Evolutionary conservation across 2,888 invertebrate genomes (phyloP).

Genomic region (Masnerella sp.): DNA sequence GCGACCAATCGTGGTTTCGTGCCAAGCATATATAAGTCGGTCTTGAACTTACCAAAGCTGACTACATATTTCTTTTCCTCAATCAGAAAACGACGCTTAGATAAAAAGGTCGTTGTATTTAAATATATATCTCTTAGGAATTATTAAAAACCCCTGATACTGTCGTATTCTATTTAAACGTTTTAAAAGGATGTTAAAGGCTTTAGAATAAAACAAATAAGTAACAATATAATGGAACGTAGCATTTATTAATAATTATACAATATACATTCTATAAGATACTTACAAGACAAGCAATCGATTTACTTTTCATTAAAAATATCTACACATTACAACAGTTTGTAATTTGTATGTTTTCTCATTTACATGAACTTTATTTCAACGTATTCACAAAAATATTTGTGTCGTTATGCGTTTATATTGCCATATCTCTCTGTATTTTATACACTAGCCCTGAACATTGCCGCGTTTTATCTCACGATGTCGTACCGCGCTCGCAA

Average conservation of each 20-base stretch:
- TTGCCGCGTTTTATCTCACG: conserved; percentile 43
- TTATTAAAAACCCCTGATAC: too few species aligned
- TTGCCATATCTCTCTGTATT: conserved; percentile 35
- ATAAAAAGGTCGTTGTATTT: neutral
- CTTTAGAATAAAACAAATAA: conserved; percentile 7
- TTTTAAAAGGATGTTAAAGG: too few species aligned
- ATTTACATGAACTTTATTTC: conserved; percentile 63
- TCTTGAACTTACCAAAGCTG: conserved; percentile 40
- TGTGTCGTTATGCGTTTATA: conserved; percentile 47
- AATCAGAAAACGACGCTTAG: conserved; percentile 7
- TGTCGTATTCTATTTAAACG: too few species aligned
- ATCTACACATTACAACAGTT: conserved; percentile 71
- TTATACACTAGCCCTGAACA: conserved; percentile 42
- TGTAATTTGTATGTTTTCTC: conserved; percentile 62
- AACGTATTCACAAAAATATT: conserved; percentile 68
- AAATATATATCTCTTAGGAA: neutral
- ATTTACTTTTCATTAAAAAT: conserved; percentile 63
- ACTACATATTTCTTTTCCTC: conserved; percentile 37
- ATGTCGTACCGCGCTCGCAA: conserved; percentile 23
- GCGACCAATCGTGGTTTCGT: conserved; percentile 49
- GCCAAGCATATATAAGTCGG: conserved; percentile 46
- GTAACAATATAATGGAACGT: conserved; percentile 69
- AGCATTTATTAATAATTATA: conserved; percentile 74
- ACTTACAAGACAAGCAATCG: conserved; percentile 65
- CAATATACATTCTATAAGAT: conserved; percentile 66